Evolutionary conservation across 2,888 invertebrate genomes (phyloP), one percentile per base, ranked within the genome.

Genomic region (Ichneumoninae sp.): DNA sequence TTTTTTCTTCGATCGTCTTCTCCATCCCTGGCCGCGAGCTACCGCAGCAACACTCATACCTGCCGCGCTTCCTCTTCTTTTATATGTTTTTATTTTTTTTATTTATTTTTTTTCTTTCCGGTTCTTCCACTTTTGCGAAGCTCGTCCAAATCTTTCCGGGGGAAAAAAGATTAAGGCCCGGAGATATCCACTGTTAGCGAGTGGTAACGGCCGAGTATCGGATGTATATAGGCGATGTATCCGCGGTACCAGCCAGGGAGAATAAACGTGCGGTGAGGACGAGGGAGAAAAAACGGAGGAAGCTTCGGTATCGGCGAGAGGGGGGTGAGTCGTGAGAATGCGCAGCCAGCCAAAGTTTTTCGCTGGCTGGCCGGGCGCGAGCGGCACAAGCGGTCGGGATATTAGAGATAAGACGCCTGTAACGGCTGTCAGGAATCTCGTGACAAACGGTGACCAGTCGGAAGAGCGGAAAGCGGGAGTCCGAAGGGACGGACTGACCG

Each of bases 161-260:
- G 40, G 78, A 82, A 73, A 86, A 86, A 84, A 85, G 88, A 88
- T 90, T 89, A 88, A 80, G 88, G 87, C 73, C 81, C 40, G 86
- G 76, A 78, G 88, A 88, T 89, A 89, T 81, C 83, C 73, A 71
- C 68, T 50, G 52, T 68, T 71, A 19, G 44, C 47, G 22, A 71
- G 40, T 22, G 52, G 52, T 47, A 70, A 40, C 63, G 44, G 60
- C 19, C 71, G 36, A 71, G 70, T 79, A 69, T 76, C 30, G 57
- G 52, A 70, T 52, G 26, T 70, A 60, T 44, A 76, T 22, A 70
- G 71, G 50, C 36, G 71, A 60, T 36, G 50, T 76, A 44, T 22
- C 63, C 26, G 47, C 66, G 22, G 36, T 26, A 40, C 40, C 40
- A 40, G 7, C 40, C 40, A 3, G 13, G 44, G 3, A 47, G 44